Evolutionary conservation across 2,113 vertebrate species (phyloP), one percentile per base, ranked within the genome.

Genomic region (Taxidea taxus): DNA sequence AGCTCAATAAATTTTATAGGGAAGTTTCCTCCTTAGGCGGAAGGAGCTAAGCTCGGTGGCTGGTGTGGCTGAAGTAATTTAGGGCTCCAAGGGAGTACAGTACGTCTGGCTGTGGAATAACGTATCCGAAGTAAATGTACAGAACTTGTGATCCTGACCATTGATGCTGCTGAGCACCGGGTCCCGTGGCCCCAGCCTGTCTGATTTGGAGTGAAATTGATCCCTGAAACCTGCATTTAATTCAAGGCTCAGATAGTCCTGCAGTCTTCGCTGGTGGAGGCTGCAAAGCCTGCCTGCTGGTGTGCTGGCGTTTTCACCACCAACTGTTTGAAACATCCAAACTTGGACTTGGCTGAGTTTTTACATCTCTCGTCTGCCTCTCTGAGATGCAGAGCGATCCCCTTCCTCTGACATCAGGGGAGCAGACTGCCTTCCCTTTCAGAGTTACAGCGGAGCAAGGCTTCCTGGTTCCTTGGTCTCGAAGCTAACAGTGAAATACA

Each of bases 1-100:
- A 66, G 88, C 89, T 96, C 96, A 92, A 12, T 97, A 96, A 80
- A 97, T 97, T 95, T 98, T 96, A 96, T 56, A 97, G 95, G 91
- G 68, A 93, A 78, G 34, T 96, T 97, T 96, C 94, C 97, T 98
- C 89, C 97, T 98, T n/a, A 90, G 84, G 96, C 85, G 54, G 97
- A 98, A 98, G 94, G 92, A 96, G 81, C 74, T 88, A 39, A 95
- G 77, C 78, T 51, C 90, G 62, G 4, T 64, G 58, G 91, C 80
- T 98, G 84, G 91, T 98, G 64, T 78, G 87, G 7, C 97, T 98
- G 97, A 54, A 82, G 49, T 93, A 72, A 95, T 78, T 64, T 96
- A 97, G 90, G 94, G 94, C 96, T 97, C 82, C 95, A 10, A 68
- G 94, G 97, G 85, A 97, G 80, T 93, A 56, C 1, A 97, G 80